Conservation (phyloP, 1,140 invertebrate genomes). For the Meloidogyne floridensis region DNA sequence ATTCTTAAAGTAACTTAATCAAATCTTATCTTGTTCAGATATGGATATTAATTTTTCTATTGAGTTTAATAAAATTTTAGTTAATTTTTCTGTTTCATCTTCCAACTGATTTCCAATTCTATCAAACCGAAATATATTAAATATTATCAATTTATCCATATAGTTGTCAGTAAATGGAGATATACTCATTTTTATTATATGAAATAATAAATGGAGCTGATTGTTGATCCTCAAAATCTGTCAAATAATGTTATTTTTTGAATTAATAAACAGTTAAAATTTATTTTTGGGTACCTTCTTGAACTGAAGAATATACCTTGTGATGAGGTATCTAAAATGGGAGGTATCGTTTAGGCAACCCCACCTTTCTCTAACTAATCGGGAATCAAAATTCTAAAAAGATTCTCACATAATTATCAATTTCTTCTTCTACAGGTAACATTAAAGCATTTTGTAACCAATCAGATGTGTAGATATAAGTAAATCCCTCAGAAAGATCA, state of each 20-base stretch:
- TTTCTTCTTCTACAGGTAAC: neutral
- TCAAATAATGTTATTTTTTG: no score
- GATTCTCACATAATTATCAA: neutral
- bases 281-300: no score
- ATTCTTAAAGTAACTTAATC: no score
- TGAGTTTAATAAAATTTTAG: neutral
- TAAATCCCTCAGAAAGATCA: no score
- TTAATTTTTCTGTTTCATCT: neutral
- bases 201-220: neutral
- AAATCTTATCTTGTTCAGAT: neutral
- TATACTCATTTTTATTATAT: neutral
- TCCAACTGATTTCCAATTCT: neutral
- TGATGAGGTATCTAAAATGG: no score
- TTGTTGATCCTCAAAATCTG: neutral
- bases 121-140: neutral
- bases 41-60: neutral
- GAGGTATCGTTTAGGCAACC: no score
- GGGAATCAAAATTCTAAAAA: no score
- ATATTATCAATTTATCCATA: neutral
- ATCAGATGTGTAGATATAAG: neutral
- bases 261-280: no score
- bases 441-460: neutral
- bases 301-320: no score
- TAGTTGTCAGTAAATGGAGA: neutral
- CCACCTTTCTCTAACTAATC: no score